Evolutionary conservation across 2,797 vertebrate species (phyloP).

Genomic region (Pelochelys cantorii): DNA sequence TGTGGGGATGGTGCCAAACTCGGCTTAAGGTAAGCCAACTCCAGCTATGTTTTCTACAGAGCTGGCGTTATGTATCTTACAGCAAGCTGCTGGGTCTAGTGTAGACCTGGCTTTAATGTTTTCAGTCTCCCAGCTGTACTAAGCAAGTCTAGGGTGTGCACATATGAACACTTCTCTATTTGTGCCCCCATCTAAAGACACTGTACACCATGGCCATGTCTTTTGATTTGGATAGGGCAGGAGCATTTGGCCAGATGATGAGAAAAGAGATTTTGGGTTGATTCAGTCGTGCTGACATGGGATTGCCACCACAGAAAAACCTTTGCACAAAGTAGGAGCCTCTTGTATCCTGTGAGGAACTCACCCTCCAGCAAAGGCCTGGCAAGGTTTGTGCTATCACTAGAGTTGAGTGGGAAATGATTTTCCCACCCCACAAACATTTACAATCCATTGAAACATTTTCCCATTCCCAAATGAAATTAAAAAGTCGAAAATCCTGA

Average conservation of each 20-base stretch:
- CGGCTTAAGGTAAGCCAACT: too few relatives aligned
- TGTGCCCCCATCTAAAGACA: background rate
- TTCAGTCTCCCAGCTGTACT: background rate
- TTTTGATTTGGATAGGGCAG: background rate
- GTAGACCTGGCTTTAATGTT: background rate
- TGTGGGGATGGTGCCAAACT: too few relatives aligned
- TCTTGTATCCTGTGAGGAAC: accelerated
- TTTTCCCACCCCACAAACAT: background rate
- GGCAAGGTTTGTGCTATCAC: background rate
- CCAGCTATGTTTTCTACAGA: too few relatives aligned
- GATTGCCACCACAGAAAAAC: background rate
- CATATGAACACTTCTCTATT: background rate
- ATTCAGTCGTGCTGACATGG: background rate
- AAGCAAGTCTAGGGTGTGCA: background rate
- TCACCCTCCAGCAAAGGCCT: background rate
- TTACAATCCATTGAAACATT: background rate
- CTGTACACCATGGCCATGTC: background rate
- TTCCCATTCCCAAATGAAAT: background rate
- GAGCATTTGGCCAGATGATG: background rate
- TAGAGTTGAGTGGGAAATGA: background rate
- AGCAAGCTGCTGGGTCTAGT: too few relatives aligned
- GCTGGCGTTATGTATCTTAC: too few relatives aligned
- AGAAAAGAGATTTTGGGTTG: accelerated
- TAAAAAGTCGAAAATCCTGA: background rate
- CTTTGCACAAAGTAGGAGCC: background rate